These are phyloP conservation scores for Entelurus aequoreus DNA, from an alignment of 2,113 vertebrate genomes.

Conservation along the genomic window DNA sequence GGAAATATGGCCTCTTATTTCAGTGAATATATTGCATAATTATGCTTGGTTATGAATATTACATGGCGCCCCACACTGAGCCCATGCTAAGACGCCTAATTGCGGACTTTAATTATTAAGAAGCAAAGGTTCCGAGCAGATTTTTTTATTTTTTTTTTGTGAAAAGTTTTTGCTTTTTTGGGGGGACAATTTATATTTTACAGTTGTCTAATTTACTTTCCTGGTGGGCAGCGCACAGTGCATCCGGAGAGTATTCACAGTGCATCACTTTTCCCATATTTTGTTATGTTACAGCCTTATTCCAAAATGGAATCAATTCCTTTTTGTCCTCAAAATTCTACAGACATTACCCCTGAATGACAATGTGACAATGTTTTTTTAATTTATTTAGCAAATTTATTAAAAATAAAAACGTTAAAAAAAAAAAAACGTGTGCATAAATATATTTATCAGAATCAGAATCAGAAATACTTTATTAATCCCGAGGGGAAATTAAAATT, in stretches of 20 bases:
- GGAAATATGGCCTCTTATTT: constrained; percentile 69
- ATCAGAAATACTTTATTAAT: too few species aligned
- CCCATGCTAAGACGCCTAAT: constrained; percentile 74
- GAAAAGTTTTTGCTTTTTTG: constrained; percentile 60
- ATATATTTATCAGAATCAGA: not conserved
- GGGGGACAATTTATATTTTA: constrained; percentile 79
- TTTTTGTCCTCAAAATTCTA: too few species aligned
- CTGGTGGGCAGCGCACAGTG: constrained; percentile 70
- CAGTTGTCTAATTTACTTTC: constrained; percentile 80
- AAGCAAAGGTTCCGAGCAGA: constrained; percentile 70
- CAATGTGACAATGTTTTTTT: too few species aligned
- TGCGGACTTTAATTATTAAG: constrained; percentile 82
- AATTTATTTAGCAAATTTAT: too few species aligned
- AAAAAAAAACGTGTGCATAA: too few species aligned
- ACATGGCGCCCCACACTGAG: constrained; percentile 69
- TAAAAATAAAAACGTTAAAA: too few species aligned
- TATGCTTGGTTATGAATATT: constrained; percentile 78
- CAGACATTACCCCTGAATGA: too few species aligned
- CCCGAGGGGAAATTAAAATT: too few species aligned
- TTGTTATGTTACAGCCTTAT: too few species aligned
- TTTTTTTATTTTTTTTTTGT: constrained; percentile 56
- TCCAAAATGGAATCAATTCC: too few species aligned
- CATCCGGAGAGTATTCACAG: too few species aligned
- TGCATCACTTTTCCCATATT: too few species aligned
- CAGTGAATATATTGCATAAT: constrained; percentile 74